Conservation (phyloP, 2,797 vertebrate genomes). For the Enteromius thamalakanensis region DNA sequence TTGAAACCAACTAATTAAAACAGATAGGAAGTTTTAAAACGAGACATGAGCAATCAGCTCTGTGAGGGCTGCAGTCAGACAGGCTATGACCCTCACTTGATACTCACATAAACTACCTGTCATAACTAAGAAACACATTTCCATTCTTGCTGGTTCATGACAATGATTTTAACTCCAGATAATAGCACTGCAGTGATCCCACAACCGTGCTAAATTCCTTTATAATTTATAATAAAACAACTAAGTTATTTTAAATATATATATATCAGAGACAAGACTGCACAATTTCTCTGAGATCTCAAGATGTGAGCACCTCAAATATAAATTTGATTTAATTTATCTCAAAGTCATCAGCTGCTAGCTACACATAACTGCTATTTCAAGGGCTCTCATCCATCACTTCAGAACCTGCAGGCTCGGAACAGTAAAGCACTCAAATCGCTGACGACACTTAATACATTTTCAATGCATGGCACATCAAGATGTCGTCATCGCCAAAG, state of each 20-base stretch:
- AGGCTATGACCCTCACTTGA: background rate
- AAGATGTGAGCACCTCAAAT: background rate
- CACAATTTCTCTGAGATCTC: background rate
- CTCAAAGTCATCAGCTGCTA: slow-evolving; percentile 8
- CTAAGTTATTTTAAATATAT: no score
- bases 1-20: slow-evolving; percentile 46
- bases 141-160: background rate
- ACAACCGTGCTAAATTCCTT: background rate
- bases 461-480: slow-evolving; percentile 32
- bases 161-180: slow-evolving; percentile 31
- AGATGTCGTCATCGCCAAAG: slow-evolving; percentile 25
- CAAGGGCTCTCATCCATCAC: slow-evolving; percentile 36
- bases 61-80: background rate
- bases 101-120: slow-evolving; percentile 1
- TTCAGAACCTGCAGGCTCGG: slow-evolving; percentile 21
- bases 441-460: slow-evolving; percentile 40
- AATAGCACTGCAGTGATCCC: background rate
- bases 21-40: slow-evolving; percentile 8
- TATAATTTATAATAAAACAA: background rate
- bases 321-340: background rate
- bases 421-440: slow-evolving; percentile 33
- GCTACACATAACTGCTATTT: slow-evolving; percentile 26
- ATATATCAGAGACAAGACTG: background rate
- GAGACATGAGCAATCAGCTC: slow-evolving; percentile 19
- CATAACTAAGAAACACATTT: slow-evolving; percentile 2